These are phyloP conservation scores for Lacerta agilis DNA, from an alignment of 2,797 vertebrate species.

Conservation along the genomic window DNA sequence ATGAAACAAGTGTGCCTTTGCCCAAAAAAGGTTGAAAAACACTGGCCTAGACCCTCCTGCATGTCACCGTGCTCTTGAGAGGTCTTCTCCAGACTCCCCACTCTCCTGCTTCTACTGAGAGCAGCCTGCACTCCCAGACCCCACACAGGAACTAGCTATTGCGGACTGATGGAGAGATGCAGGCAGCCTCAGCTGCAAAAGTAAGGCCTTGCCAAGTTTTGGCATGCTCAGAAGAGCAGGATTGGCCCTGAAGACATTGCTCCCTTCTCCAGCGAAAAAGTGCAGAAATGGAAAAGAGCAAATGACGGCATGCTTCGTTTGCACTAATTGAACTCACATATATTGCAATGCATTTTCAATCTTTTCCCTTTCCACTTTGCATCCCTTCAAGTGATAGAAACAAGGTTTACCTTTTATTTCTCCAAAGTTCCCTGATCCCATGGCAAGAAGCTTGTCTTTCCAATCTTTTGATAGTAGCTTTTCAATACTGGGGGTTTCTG, in stretches of 20 bases:
- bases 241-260: conserved; percentile 10
- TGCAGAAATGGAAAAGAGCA: conserved; percentile 36
- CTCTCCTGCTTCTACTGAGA: background rate
- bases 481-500: conserved; percentile 98
- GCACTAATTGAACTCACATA: conserved; percentile 30
- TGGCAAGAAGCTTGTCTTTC: conserved; percentile 99
- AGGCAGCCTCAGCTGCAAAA: background rate
- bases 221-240: background rate
- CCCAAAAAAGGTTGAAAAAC: too few relatives aligned
- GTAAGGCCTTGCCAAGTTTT: background rate
- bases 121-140: background rate
- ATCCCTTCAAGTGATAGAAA: conserved; percentile 48
- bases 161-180: background rate
- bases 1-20: too few relatives aligned
- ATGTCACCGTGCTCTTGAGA: background rate
- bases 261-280: conserved; percentile 9
- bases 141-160: too few relatives aligned
- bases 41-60: background rate
- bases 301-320: conserved; percentile 20
- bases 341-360: conserved; percentile 35
- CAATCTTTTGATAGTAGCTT: conserved; percentile 99
- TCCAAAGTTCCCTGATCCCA: conserved; percentile 98
- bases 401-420: conserved; percentile 95
- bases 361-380: background rate
- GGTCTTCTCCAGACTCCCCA: background rate